Evolutionary conservation across 2,888 invertebrate species (phyloP).

Genomic region (Epicampocera succincta): DNA sequence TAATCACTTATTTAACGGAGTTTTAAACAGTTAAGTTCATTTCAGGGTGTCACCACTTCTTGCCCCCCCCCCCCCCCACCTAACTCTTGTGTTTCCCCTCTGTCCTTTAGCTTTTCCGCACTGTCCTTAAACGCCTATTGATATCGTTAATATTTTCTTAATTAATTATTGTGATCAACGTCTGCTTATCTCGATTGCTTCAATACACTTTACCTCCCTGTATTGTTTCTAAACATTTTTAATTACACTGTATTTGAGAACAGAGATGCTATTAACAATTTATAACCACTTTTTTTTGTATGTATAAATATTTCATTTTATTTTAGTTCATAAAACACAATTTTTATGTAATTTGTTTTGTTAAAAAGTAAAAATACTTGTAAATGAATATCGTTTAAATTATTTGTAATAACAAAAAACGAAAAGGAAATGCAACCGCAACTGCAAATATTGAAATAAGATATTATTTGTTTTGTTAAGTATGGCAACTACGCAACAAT

Average conservation of each 20-base stretch:
- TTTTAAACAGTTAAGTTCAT: not conserved
- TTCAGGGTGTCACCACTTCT: slow-evolving; percentile 1
- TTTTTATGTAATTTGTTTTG: slow-evolving; percentile 64
- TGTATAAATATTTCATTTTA: slow-evolving; percentile 65
- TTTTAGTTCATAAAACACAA: slow-evolving; percentile 69
- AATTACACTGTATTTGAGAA: slow-evolving; percentile 21
- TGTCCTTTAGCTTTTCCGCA: not conserved
- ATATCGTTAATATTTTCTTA: slow-evolving; percentile 6
- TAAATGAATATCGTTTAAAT: slow-evolving; percentile 61
- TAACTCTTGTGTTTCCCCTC: not conserved
- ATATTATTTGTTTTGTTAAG: slow-evolving; percentile 66
- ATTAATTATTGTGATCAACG: slow-evolving; percentile 36
- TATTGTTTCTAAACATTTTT: slow-evolving; percentile 4
- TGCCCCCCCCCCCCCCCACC: not conserved
- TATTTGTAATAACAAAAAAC: slow-evolving; percentile 66
- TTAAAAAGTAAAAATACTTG: slow-evolving; percentile 46
- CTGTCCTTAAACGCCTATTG: too few species aligned
- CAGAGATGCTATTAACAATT: slow-evolving; percentile 40
- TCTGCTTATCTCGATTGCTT: not conserved
- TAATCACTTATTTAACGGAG: not conserved
- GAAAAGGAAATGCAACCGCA: not conserved
- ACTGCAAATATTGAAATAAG: slow-evolving; percentile 62
- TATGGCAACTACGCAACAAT: slow-evolving; percentile 73
- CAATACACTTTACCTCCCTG: slow-evolving; percentile 6
- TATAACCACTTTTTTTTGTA: slow-evolving; percentile 57